Base-by-base conservation (phyloP, 2,797 vertebrate species). In the Bradypodion pumilum region DNA sequence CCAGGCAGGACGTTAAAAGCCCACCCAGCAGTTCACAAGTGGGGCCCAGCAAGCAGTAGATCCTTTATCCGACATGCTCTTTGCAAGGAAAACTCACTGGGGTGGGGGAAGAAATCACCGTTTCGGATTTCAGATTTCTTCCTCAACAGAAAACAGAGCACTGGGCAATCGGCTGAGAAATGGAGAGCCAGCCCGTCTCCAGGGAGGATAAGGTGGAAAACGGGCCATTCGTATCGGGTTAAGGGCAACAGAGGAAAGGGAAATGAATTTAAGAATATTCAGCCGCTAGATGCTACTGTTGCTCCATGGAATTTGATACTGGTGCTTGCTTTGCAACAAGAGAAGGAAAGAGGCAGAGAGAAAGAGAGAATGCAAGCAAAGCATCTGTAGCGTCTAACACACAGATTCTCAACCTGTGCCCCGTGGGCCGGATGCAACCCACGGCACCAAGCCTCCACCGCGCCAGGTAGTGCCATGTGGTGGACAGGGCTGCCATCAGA, bases 281-380 rank as follows among this genome's bases (percentile, higher is more conserved):
- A 86, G 87, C 92, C 94, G 91, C 92, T 93, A 94, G 92, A 85
- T 93, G 93, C 85, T 92, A 91, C 89, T 94, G 49, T 92, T 92
- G 90, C 88, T 93, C 90, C 89, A 91, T 70, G 16, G 75, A 92
- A 88, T 1, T 15, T 0, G 66, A 79, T 52, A 52, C 32, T 65
- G 85, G 46, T 68, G 9, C 35, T 35, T 25, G 3, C 66, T 80
- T 74, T n/a, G n/a, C n/a, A n/a, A n/a, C n/a, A n/a, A n/a, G n/a
- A n/a, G n/a, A n/a, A n/a, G n/a, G n/a, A n/a, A n/a, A n/a, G n/a
- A n/a, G n/a, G n/a, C n/a, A n/a, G n/a, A n/a, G n/a, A n/a, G n/a
- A n/a, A n/a, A n/a, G n/a, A n/a, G n/a, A n/a, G n/a, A n/a, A n/a
- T n/a, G n/a, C n/a, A n/a, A n/a, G n/a, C n/a, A n/a, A n/a, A n/a